Base-by-base conservation (phyloP, 1,140 invertebrate genomes). In the Tetraneura akinire region DNA sequence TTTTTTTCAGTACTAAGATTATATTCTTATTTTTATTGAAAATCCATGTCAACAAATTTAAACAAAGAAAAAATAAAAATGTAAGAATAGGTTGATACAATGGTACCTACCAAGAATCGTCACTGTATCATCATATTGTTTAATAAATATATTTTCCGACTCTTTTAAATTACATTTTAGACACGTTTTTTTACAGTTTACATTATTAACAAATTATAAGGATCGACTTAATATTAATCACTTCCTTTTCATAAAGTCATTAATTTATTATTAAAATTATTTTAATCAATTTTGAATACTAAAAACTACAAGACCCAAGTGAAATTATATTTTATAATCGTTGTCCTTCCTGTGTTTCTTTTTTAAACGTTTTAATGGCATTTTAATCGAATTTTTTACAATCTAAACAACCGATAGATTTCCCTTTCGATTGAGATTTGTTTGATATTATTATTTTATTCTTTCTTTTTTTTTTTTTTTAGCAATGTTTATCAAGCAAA, bases 371-470 rank as follows among this genome's bases (percentile, higher is more conserved):
- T 73, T 51, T 1, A 32, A 16, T 13, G 1, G 45, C 53, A 51
- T 37, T 53, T 8, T 53, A 51, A 73, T 73, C 47, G 47, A 73
- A 73, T 73, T 51, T 73, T 51, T 53, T 73, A n/a, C 16, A 9
- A 53, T 53, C 21, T 45, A 37, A 68, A 68, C 21, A 13, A 26
- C 47, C 70, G 10, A 53, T 9, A 53, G 29, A 73, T 73, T 73
- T 73, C 18, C 23, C 70, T 53, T 73, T 73, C 26, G 53, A 73
- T 53, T 73, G 47, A 53, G 70, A 73, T 53, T 68, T 47, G 45
- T 62, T 68, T 23, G 1, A n/a, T 66, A 66, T 42, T 37, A 66
- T 66, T 62, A 32, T 42, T 11, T 13, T 57, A 9, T 29, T 68
- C 1, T 37, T n/a, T 68, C 13, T 68, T 45, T 47, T 66, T 45